phyloP scores from a whole-genome alignment of 2,888 invertebrate species.

The Sphecodes monilicornis region DNA sequence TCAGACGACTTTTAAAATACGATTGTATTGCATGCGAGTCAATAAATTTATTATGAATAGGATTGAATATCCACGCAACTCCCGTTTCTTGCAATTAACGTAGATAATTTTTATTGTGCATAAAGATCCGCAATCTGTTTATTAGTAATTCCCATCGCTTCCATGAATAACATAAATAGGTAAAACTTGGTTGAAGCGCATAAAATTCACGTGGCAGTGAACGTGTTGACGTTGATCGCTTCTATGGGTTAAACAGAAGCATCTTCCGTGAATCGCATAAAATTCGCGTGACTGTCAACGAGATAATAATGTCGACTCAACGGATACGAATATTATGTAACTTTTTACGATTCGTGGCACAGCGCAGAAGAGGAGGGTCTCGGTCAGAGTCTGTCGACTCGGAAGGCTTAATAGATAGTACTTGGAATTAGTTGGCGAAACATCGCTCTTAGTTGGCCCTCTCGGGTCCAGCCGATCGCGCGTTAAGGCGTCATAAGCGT shows the following conservation, averaged over 20 bases:
- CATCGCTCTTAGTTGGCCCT: constrained; percentile 14
- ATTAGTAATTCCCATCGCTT: no score
- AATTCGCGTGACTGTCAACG: neutral
- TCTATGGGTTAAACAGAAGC: neutral
- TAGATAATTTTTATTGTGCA: no score
- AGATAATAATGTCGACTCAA: neutral
- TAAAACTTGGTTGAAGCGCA: neutral
- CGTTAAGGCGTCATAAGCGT: constrained; percentile 51
- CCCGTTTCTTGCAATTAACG: no score
- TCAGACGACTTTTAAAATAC: no score
- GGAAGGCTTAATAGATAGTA: constrained; percentile 8
- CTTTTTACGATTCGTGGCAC: neutral
- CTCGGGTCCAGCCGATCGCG: constrained; percentile 33
- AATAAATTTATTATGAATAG: no score
- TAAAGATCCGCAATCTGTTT: no score
- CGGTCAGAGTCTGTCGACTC: neutral
- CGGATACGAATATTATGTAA: neutral
- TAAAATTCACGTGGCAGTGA: neutral
- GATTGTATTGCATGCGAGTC: no score
- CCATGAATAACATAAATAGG: no score
- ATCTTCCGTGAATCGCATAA: neutral
- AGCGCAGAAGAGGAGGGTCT: neutral
- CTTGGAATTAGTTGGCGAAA: constrained; percentile 29
- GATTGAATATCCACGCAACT: no score
- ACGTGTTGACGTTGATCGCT: neutral